phyloP scores from a whole-genome alignment of 2,888 invertebrate species.

The Trimorus sp. region DNA sequence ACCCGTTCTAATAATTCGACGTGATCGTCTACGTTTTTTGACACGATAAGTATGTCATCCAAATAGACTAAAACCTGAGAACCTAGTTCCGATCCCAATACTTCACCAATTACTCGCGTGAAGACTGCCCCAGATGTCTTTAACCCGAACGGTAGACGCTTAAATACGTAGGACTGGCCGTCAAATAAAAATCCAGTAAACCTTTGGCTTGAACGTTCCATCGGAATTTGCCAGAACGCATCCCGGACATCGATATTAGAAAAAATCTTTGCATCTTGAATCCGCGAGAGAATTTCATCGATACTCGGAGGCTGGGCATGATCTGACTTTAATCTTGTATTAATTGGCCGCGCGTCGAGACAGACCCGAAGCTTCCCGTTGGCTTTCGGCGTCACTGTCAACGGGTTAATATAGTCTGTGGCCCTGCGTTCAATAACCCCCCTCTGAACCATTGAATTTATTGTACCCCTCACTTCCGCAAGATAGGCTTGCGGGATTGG shows the following conservation, averaged over 20 bases:
- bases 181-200: neutral
- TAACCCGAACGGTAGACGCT: neutral
- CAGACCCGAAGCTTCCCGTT: neutral
- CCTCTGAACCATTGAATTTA: neutral
- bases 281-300: neutral
- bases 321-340: neutral
- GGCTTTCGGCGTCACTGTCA: neutral
- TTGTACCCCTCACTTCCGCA: neutral
- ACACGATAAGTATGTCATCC: neutral
- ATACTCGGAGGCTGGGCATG: no score
- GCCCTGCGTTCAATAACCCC: neutral
- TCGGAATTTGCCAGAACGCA: no score
- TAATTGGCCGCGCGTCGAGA: neutral
- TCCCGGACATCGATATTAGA: neutral
- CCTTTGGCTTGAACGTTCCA: neutral
- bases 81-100: neutral
- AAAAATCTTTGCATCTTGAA: neutral
- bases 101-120: slow-evolving; percentile 1
- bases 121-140: slow-evolving; percentile 1
- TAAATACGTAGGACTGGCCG: neutral
- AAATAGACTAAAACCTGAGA: neutral
- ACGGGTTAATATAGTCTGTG: neutral
- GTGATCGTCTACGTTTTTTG: neutral
- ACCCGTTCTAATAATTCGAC: neutral
- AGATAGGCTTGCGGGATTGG: slow-evolving; percentile 4